phyloP scores from a whole-genome alignment of 1,140 invertebrate genomes.

The Calosoma granatense region DNA sequence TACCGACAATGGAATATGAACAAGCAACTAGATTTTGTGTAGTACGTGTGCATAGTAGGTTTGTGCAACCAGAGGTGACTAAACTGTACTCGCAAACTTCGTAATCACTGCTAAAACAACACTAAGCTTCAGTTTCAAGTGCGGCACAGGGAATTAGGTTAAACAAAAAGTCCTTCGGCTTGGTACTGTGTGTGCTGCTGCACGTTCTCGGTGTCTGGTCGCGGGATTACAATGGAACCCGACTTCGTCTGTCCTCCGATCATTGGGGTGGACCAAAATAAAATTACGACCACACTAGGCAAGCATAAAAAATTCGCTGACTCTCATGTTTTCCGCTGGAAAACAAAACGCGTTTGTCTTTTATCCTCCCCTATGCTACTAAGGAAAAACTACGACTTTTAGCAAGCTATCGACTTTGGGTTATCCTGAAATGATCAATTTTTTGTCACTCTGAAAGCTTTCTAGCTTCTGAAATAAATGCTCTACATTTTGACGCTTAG shows the following conservation, averaged over 20 bases:
- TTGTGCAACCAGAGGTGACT: slow-evolving; percentile 43
- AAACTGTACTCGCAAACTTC: not conserved
- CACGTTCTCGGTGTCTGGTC: too few species aligned
- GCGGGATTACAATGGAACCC: not conserved
- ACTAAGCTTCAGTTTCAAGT: not conserved
- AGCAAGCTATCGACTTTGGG: not conserved
- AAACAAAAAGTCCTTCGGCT: not conserved
- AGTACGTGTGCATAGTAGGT: slow-evolving; percentile 92
- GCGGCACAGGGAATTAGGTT: not conserved
- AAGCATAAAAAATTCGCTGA: not conserved
- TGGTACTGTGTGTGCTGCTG: too few species aligned
- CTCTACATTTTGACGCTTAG: not conserved
- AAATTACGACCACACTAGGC: not conserved
- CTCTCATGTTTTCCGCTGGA: not conserved
- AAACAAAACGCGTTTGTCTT: not conserved
- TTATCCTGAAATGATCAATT: not conserved
- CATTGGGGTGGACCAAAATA: not conserved
- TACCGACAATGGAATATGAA: too few species aligned
- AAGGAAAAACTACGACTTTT: not conserved
- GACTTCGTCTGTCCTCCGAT: not conserved
- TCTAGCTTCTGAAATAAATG: too few species aligned
- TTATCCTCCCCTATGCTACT: not conserved
- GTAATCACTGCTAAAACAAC: slow-evolving; percentile 5
- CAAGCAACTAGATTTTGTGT: slow-evolving; percentile 92
- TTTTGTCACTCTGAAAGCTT: not conserved